phyloP scores from a whole-genome alignment of 2,113 vertebrate species.

The Pseudorasbora parva region DNA sequence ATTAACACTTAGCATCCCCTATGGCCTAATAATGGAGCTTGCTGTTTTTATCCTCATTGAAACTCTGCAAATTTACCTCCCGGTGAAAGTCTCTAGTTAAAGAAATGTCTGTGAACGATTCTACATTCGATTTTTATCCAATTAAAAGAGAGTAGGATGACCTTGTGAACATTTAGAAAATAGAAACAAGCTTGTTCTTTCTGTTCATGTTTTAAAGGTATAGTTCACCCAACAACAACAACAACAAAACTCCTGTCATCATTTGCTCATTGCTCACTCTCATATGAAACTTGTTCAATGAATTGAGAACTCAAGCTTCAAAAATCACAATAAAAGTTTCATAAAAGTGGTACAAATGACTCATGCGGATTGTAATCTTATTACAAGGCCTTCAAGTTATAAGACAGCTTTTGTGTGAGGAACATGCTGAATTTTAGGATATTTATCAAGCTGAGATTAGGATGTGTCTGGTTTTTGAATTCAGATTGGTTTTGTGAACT shows the following conservation, averaged over 20 bases:
- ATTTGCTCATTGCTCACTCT: slow-evolving; percentile 6
- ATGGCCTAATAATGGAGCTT: slow-evolving; percentile 16
- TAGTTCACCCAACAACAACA: neutral
- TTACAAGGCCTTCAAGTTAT: neutral
- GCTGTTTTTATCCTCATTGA: slow-evolving; percentile 21
- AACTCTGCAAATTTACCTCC: slow-evolving; percentile 32
- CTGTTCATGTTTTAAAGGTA: slow-evolving; percentile 5
- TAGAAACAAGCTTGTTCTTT: slow-evolving; percentile 18
- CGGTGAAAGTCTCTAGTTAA: slow-evolving; percentile 19
- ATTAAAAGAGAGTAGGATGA: slow-evolving; percentile 28
- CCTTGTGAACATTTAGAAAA: neutral
- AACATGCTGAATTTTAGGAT: neutral
- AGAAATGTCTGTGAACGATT: neutral
- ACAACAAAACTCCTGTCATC: neutral
- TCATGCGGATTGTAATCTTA: neutral
- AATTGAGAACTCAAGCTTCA: neutral
- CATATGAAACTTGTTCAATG: neutral
- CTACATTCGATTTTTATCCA: slow-evolving; percentile 20
- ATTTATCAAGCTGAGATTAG: neutral
- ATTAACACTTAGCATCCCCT: slow-evolving; percentile 17
- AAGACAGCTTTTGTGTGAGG: neutral
- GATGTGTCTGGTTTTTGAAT: neutral
- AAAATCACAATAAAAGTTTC: neutral
- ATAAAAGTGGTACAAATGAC: neutral
- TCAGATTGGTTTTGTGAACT: neutral